These are phyloP conservation scores for Brachyhypopomus gauderio DNA, from an alignment of 2,113 vertebrate genomes.

Conservation along the genomic window DNA sequence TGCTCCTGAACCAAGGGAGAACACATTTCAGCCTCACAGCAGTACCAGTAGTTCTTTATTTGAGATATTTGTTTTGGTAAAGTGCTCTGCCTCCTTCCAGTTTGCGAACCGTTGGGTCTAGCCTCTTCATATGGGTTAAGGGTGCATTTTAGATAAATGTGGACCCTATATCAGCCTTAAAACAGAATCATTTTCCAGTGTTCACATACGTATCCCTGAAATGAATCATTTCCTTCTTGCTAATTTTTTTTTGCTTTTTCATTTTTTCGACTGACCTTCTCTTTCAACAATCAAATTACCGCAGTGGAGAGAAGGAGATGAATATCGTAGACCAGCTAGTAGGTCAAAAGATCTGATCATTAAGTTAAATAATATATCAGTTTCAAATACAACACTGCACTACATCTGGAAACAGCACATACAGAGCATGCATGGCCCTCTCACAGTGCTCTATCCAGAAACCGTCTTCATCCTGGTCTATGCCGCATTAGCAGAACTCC, in stretches of 20 bases:
- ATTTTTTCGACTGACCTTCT: not conserved
- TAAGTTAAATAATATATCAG: slow-evolving; percentile 30
- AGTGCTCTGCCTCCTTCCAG: slow-evolving; percentile 22
- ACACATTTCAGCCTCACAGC: not conserved
- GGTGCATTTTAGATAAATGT: not conserved
- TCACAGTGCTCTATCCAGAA: not conserved
- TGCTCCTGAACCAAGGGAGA: slow-evolving; percentile 14
- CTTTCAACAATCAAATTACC: not conserved
- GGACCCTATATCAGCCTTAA: slow-evolving; percentile 4
- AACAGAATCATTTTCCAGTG: not conserved
- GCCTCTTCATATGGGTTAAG: slow-evolving; percentile 1
- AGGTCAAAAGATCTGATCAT: not conserved
- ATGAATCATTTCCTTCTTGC: slow-evolving; percentile 29
- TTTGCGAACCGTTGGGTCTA: slow-evolving; percentile 8
- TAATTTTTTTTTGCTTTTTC: slow-evolving; percentile 6
- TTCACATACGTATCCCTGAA: not conserved
- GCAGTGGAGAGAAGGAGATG: not conserved
- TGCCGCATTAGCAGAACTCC: not conserved
- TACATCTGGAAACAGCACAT: slow-evolving; percentile 27
- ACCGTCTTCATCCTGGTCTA: not conserved
- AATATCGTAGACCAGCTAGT: not conserved
- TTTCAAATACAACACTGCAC: slow-evolving; percentile 34
- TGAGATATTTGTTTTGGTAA: slow-evolving; percentile 12
- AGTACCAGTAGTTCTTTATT: slow-evolving; percentile 3
- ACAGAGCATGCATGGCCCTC: not conserved